Evolutionary conservation across 2,888 invertebrate species (phyloP), one percentile per base, ranked within the genome.

Genomic region (Habrosyne pyritoides): DNA sequence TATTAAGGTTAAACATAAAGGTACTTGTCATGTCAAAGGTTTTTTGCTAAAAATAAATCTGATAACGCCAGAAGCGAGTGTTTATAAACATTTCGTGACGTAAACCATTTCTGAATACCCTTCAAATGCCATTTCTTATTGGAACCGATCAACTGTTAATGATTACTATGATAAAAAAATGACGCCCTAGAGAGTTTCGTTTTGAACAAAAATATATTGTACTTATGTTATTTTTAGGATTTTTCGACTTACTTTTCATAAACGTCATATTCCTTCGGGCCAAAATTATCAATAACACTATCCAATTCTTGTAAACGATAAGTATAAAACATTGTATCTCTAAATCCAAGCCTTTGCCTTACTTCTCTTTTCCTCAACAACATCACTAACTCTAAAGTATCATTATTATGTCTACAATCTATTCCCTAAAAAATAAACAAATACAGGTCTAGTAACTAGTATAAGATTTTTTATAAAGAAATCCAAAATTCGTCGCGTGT

Each of bases 41-140:
- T 58, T 56, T 21, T 57, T 52, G 58, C 58, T 63, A 60, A 63
- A 63, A 63, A 63, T 63, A 63, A 53, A 51, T 10, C n/a, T 42
- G 26, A 53, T 56, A 53, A 54, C 55, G 56, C 58, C 52, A 30
- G 46, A 36, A n/a, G 53, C 51, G 52, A 55, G 49, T 69, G 69
- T 67, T 67, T 64, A 64, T 67, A 69, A 69, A 69, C 67, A 69
- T 63, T 60, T 54, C 60, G 63, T 66, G 69, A 64, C 62, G 66
- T 63, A 63, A 59, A 55, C 49, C 55, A 57, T 60, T 56, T 63
- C 59, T 64, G 61, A 58, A 58, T 65, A 63, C 52, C 63, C 61
- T 65, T 63, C 63, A 63, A 55, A 57, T 54, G 60, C 55, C 61
- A 60, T 58, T 60, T 54, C 58, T 58, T 59, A 61, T 63, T 57